Conservation (phyloP, 2,797 vertebrate species). For the Euphonia xanthogaster region DNA sequence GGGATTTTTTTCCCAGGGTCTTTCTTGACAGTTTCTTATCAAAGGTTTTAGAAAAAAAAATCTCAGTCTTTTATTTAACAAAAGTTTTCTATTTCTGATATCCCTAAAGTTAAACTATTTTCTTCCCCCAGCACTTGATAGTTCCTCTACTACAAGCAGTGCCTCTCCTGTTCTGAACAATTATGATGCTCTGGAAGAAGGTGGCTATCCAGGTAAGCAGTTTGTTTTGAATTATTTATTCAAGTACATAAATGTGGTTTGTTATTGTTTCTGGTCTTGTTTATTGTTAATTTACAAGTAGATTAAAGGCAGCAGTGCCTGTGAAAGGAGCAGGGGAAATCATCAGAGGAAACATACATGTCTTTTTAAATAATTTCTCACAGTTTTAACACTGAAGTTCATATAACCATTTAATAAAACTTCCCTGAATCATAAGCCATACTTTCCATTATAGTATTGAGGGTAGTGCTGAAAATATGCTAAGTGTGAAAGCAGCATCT, state of each 20-base stretch:
- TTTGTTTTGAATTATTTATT: background rate
- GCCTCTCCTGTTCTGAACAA: conserved; percentile 91
- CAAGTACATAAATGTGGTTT: fast-evolving
- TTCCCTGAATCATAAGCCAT: background rate
- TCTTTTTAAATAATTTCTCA: background rate
- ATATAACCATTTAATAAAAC: background rate
- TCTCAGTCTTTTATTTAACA: background rate
- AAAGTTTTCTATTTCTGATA: background rate
- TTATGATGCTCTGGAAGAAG: conserved; percentile 92
- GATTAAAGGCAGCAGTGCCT: background rate
- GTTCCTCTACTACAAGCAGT: conserved; percentile 92
- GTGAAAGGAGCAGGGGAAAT: background rate
- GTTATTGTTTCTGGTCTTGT: background rate
- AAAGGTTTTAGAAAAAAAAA: background rate
- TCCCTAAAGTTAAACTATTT: background rate
- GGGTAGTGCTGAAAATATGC: background rate
- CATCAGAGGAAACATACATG: background rate
- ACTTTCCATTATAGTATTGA: background rate
- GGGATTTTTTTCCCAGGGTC: background rate
- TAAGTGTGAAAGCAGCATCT: background rate
- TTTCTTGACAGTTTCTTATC: background rate
- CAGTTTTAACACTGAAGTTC: background rate
- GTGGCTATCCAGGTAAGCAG: conserved; percentile 85
- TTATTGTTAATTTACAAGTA: background rate
- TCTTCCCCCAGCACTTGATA: conserved; percentile 83